These are phyloP conservation scores for Lineus longissimus DNA, from an alignment of 1,140 invertebrate species.

Conservation along the genomic window DNA sequence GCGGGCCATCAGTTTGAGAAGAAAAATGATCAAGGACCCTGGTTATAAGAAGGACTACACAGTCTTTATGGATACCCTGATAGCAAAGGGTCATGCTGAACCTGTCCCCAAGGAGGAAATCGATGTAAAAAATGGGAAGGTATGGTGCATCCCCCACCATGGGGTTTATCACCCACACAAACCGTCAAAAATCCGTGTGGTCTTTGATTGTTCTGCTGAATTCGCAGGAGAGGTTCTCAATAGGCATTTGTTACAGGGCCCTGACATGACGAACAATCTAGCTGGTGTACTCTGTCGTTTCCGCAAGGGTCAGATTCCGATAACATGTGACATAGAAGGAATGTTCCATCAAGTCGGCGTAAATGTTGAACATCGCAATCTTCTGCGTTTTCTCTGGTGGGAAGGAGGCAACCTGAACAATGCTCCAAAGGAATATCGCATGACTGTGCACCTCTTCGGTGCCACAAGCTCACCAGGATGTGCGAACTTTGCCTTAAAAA, in stretches of 20 bases:
- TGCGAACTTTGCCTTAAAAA: constrained; percentile 1
- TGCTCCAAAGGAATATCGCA: background rate
- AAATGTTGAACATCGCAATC: constrained; percentile 6
- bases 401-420: background rate
- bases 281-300: constrained; percentile 21
- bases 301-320: constrained; percentile 5
- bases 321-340: constrained; percentile 8
- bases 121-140: background rate
- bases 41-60: background rate
- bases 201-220: constrained; percentile 22
- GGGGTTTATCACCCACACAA: constrained; percentile 18
- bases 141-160: constrained; percentile 26
- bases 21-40: background rate
- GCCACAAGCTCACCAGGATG: background rate
- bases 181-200: constrained; percentile 25
- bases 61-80: background rate
- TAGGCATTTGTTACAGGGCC: constrained; percentile 22
- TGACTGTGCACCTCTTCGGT: constrained; percentile 10
- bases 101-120: background rate
- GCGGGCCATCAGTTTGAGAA: background rate
- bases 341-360: constrained; percentile 18
- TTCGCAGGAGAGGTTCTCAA: constrained; percentile 20
- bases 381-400: constrained; percentile 10
- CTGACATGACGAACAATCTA: constrained; percentile 20
- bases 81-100: background rate